These are phyloP conservation scores for Heliconius ethilla DNA, from an alignment of 2,888 invertebrate species.

Conservation along the genomic window DNA sequence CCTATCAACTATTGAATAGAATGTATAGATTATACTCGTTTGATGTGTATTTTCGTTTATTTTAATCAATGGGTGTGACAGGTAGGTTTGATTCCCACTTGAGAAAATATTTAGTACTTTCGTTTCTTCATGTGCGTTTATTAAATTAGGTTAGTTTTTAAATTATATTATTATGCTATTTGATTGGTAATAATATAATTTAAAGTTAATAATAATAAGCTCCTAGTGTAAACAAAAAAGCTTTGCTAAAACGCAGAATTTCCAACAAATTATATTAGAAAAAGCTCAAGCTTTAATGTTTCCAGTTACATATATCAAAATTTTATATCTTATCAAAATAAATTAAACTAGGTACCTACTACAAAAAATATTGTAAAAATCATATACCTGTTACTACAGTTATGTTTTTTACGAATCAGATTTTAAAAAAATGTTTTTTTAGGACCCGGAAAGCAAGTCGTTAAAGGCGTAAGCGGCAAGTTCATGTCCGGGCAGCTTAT, in stretches of 20 bases:
- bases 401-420: not conserved
- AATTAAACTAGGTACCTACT: not conserved
- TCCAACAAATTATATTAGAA: not conserved
- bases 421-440: slow-evolving; percentile 43
- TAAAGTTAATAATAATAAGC: too few species aligned
- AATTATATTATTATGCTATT: too few species aligned
- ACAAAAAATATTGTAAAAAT: not conserved
- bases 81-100: too few species aligned
- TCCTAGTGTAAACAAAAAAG: too few species aligned
- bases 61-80: too few species aligned
- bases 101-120: too few species aligned
- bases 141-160: too few species aligned
- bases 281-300: not conserved
- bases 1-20: not conserved
- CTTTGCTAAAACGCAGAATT: too few species aligned
- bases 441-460: slow-evolving; percentile 81
- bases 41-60: too few species aligned
- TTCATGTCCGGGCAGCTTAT: slow-evolving; percentile 84
- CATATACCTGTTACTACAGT: too few species aligned
- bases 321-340: not conserved
- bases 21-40: not conserved
- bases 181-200: too few species aligned
- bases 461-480: slow-evolving; percentile 83
- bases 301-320: not conserved
- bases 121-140: too few species aligned